Base-by-base conservation (phyloP, 1,140 invertebrate species). In the Pentalonia nigronervosa region DNA sequence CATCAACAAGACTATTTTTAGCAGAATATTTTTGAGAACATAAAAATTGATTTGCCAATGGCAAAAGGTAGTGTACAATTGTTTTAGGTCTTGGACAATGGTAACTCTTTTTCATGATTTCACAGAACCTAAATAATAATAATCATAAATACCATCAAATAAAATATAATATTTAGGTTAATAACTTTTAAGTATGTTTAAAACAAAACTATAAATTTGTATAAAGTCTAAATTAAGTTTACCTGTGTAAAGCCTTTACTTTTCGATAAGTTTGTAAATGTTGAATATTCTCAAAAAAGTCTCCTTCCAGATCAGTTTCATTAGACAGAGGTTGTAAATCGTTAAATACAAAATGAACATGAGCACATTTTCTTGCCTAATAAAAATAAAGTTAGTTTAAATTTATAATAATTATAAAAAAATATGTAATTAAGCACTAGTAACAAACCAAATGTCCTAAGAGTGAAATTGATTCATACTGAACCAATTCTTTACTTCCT, bases 201-300 rank as follows among this genome's bases (percentile, higher is more conserved):
- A 60, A 92, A 50, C 21, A 50, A 67, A 90, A n/a, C 7, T 45
- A 90, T 8, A 7, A 20, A 41, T 41, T 20, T 2, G 20, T 11
- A 88, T 96, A 95, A 30, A 53, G 41, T 53, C 93, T 87, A 93
- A 91, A 93, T 9, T 86, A 93, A 83, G 93, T 25, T 93, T 93
- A 95, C 94, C 96, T 97, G 17, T 97, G 95, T 41, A 99, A 94
- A 0, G 98, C 98, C 94, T 97, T 96, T 1, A 97, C 97, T 95
- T 97, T 97, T 94, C 98, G 96, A 94, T 99, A 98, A 30, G 97
- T 95, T 95, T 99, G 97, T 67, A 98, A 95, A 96, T 99, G 99
- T 60, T 97, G 96, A 94, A 99, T 97, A 94, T 99, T 99, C 94
- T 99, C 98, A 95, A 99, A 99, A 95, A 99, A 99, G 95, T 99